phyloP scores from a whole-genome alignment of 2,797 vertebrate species.

The Taeniopygia guttata region DNA sequence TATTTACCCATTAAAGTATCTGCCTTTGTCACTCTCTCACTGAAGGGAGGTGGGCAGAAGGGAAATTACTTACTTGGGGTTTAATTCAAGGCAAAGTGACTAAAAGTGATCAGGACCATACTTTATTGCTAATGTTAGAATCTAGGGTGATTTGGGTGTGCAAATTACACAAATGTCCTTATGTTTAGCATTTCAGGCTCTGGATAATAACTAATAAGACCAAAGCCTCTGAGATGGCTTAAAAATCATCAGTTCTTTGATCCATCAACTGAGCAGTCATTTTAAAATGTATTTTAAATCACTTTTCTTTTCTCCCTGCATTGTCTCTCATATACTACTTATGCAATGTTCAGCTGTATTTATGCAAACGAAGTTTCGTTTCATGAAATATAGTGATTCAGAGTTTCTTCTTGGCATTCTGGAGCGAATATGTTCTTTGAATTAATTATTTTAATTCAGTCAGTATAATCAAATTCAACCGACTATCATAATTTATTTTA shows the following conservation, averaged over 20 bases:
- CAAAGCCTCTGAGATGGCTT: background rate
- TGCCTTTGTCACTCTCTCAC: background rate
- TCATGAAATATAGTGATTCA: background rate
- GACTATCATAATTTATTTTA: slow-evolving; percentile 44
- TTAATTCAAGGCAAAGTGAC: background rate
- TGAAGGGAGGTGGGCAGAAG: background rate
- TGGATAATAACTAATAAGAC: background rate
- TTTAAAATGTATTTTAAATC: background rate
- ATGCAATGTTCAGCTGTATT: background rate
- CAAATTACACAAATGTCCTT: background rate
- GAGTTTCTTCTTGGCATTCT: background rate
- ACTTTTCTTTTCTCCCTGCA: background rate
- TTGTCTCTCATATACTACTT: background rate
- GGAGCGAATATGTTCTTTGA: slow-evolving; percentile 22
- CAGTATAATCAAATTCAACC: slow-evolving; percentile 40
- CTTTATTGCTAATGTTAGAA: background rate
- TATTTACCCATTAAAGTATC: background rate
- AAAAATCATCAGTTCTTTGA: background rate
- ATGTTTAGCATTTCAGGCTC: background rate
- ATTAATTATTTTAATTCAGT: slow-evolving; percentile 57
- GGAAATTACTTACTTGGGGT: background rate
- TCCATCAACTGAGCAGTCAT: background rate
- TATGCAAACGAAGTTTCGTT: slow-evolving; percentile 36
- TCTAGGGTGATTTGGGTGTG: background rate
- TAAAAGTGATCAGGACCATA: background rate